Evolutionary conservation across 53 echinoderm and acorn worm genomes (phyloP).

Genomic region (Echinarachnius parma): DNA sequence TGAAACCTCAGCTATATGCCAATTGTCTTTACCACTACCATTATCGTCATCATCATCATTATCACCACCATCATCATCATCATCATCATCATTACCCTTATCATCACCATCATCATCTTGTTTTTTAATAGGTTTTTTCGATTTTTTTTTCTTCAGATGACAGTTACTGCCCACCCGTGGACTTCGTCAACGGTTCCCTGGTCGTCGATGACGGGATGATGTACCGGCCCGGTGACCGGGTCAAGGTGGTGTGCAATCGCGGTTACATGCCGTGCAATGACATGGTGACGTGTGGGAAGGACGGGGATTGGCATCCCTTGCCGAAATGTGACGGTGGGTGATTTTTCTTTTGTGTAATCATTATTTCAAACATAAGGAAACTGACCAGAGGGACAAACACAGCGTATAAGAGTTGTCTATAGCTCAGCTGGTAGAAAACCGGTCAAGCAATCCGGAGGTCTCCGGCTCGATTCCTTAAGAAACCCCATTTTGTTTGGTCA

Average conservation of each 20-base stretch:
- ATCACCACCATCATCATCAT: neutral
- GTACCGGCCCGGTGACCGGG: constrained; percentile 54
- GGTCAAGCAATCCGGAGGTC: too few species aligned
- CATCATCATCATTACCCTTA: neutral
- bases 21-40: too few species aligned
- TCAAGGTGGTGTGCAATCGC: constrained; percentile 39
- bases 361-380: too few species aligned
- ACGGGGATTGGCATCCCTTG: constrained; percentile 48
- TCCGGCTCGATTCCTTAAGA: too few species aligned
- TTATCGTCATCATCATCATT: too few species aligned
- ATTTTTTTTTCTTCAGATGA: constrained; percentile 27
- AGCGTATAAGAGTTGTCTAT: too few species aligned
- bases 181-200: constrained; percentile 51
- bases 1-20: too few species aligned
- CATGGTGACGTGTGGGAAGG: constrained; percentile 19
- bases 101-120: neutral
- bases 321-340: constrained; percentile 57
- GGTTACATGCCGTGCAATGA: constrained; percentile 29
- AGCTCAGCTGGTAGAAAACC: too few species aligned
- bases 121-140: too few species aligned
- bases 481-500: too few species aligned
- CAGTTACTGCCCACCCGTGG: constrained; percentile 48
- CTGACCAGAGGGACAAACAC: too few species aligned
- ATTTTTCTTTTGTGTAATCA: too few species aligned
- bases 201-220: constrained; percentile 40